Evolutionary conservation across 1,140 invertebrate species (phyloP).

Genomic region (Lutraria rhynchaena): DNA sequence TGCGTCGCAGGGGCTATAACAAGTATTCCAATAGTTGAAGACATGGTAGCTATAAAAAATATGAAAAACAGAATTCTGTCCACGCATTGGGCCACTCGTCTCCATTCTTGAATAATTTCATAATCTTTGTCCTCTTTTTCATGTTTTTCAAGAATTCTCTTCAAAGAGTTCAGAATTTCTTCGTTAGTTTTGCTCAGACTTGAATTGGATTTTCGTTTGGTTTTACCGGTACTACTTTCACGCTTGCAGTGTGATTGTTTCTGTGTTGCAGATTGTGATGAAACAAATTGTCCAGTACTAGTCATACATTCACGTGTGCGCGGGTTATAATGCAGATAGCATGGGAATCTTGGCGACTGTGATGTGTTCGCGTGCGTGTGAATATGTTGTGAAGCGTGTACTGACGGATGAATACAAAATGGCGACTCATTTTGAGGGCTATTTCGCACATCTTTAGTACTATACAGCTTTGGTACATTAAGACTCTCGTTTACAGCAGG

Average conservation of each 20-base stretch:
- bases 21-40: conserved; percentile 84
- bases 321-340: neutral
- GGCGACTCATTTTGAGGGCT: too few relatives aligned
- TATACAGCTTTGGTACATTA: too few relatives aligned
- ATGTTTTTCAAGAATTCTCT: conserved; percentile 75
- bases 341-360: neutral
- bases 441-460: too few relatives aligned
- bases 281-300: neutral
- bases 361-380: neutral
- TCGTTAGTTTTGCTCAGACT: conserved; percentile 68
- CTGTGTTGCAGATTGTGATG: too few relatives aligned
- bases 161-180: conserved; percentile 76
- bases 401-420: too few relatives aligned
- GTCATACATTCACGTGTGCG: conserved; percentile 1
- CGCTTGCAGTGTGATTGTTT: neutral
- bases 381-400: too few relatives aligned
- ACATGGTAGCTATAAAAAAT: conserved; percentile 84
- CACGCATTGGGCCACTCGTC: conserved; percentile 84
- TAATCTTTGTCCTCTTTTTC: conserved; percentile 67
- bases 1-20: conserved; percentile 71
- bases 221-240: conserved; percentile 9
- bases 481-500: too few relatives aligned
- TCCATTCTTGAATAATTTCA: conserved; percentile 84
- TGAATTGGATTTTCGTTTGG: conserved; percentile 17
- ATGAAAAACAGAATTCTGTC: conserved; percentile 86